Evolutionary conservation across 2,797 vertebrate genomes (phyloP).

Genomic region (Echiichthys vipera): DNA sequence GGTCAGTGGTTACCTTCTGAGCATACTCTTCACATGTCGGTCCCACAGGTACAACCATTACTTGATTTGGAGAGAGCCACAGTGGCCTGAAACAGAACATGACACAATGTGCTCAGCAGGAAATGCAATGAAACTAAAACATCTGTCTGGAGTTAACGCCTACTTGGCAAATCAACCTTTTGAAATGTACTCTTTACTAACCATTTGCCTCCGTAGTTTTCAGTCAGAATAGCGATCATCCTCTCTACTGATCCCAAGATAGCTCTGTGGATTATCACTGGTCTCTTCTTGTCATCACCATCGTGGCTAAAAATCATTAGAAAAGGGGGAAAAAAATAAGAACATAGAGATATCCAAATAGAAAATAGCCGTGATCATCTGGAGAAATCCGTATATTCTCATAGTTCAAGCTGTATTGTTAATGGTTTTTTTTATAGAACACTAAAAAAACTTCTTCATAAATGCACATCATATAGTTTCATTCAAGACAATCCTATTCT

Average conservation of each 20-base stretch:
- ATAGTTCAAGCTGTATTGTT: background rate
- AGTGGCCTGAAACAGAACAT: conserved; percentile 88
- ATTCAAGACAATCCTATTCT: background rate
- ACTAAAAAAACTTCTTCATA: background rate
- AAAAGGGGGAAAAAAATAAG: background rate
- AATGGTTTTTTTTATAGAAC: no score
- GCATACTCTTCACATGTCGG: conserved; percentile 95
- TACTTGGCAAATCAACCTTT: background rate
- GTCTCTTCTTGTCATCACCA: conserved; percentile 94
- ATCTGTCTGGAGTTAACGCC: background rate
- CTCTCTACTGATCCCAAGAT: conserved; percentile 97
- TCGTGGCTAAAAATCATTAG: conserved; percentile 85
- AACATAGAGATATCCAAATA: background rate
- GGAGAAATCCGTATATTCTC: background rate
- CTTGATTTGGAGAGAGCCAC: conserved; percentile 96
- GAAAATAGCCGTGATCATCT: background rate
- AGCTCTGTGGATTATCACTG: conserved; percentile 97
- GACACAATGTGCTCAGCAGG: background rate
- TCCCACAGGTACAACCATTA: conserved; percentile 97
- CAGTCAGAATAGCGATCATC: conserved; percentile 98
- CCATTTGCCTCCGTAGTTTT: conserved; percentile 99
- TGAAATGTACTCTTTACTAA: conserved; percentile 66
- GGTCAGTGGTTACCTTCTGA: conserved; percentile 86
- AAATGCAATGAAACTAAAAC: conserved; percentile 3
- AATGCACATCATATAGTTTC: background rate